Percentiles rank a stretch among this genome's conserved stretches.
Evolutionary conservation across 2,113 vertebrate species (phyloP).

Genomic region (Bos javanicus): DNA sequence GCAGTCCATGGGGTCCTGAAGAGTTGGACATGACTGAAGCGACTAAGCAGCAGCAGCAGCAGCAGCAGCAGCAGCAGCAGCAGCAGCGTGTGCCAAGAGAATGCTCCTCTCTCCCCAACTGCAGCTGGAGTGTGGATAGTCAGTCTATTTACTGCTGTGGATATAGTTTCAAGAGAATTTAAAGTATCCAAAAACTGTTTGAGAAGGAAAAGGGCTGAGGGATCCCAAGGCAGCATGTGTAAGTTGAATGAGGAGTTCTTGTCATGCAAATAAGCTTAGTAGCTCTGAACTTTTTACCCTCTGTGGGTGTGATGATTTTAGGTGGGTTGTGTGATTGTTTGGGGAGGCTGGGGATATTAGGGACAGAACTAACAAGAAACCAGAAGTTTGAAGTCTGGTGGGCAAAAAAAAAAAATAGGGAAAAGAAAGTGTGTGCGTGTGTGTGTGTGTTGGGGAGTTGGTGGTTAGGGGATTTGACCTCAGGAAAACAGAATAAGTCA

Average conservation of each 20-base stretch:
- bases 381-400: background rate
- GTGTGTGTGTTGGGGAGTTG: background rate
- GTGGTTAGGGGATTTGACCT: background rate
- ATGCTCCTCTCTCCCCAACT: background rate
- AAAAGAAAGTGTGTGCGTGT: background rate
- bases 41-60: background rate
- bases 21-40: rapidly evolving
- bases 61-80: background rate
- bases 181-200: background rate
- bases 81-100: background rate
- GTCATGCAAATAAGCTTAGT: background rate
- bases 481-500: background rate
- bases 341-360: background rate
- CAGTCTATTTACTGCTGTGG: background rate
- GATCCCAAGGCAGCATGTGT: background rate
- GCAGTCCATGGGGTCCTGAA: no score
- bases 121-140: background rate
- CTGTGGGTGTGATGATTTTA: background rate
- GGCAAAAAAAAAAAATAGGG: background rate
- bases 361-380: background rate
- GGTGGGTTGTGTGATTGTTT: background rate
- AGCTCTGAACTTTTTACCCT: background rate
- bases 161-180: background rate
- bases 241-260: background rate
- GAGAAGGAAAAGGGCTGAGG: background rate